A percentile compares a stretch with the other conserved stretches of the same genome.
Evolutionary conservation across 2,888 invertebrate genomes (phyloP).

Genomic region (Mactromeris polynyma): DNA sequence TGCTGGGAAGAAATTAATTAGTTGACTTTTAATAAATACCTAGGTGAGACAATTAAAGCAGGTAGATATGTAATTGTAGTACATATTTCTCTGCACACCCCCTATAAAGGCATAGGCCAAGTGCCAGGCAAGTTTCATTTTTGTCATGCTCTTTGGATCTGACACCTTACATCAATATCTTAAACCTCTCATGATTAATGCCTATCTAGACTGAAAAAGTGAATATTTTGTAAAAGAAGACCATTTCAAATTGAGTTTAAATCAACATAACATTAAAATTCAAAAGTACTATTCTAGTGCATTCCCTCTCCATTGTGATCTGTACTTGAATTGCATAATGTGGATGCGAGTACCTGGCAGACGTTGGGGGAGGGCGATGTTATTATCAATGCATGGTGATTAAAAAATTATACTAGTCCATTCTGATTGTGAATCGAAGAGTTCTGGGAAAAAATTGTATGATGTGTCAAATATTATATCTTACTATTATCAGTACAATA

Average conservation of each 20-base stretch:
- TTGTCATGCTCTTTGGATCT: constrained; percentile 84
- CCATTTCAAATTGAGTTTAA: constrained; percentile 60
- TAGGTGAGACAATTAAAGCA: constrained; percentile 1
- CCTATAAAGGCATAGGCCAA: constrained; percentile 74
- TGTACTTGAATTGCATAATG: background rate
- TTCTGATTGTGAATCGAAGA: background rate
- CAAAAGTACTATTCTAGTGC: constrained; percentile 29
- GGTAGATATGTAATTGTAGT: background rate
- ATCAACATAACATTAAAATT: constrained; percentile 65
- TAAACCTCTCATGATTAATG: constrained; percentile 73
- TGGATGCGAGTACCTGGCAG: background rate
- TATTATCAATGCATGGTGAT: background rate
- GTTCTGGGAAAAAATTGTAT: background rate
- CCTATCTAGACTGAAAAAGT: constrained; percentile 41
- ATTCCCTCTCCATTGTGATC: background rate
- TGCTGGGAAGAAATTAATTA: constrained; percentile 40
- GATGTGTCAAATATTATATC: too few relatives aligned
- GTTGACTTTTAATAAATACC: constrained; percentile 19
- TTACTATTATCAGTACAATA: too few relatives aligned
- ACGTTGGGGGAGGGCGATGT: background rate
- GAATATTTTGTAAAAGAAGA: constrained; percentile 46
- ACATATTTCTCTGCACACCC: constrained; percentile 30
- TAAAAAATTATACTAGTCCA: background rate
- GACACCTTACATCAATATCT: constrained; percentile 85
- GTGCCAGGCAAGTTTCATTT: constrained; percentile 85